Evolutionary conservation across 2,797 vertebrate genomes (phyloP), one percentile per base, ranked within the genome.

Genomic region (Enoplosus armatus): DNA sequence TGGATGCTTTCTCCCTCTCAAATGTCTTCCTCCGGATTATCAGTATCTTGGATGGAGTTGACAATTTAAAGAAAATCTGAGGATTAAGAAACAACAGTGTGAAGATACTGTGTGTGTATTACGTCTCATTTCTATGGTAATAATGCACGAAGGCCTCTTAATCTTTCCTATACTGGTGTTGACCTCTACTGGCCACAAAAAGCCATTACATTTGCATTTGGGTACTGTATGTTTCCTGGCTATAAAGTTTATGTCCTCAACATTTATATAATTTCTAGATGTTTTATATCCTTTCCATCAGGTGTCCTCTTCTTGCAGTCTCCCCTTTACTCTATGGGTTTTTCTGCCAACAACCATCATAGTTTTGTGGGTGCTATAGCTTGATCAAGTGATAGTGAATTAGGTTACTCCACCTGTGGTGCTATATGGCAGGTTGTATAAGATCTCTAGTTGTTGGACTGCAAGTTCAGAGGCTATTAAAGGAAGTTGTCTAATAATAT

Each of bases 161-260:
- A 35, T 31, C 51, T 45, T 54, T 48, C 45, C 8, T 8, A 31
- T 9, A 29, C 8, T 53, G 45, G 15, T 20, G 45, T 66, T 89
- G 91, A 89, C 90, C 90, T 88, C 92, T 94, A 77, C 85, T 92
- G 93, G 89, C 47, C 60, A 80, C 22, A 35, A 35, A 51, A 37
- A 41, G 58, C 8, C 33, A 85, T 69, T 88, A 77, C 80, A 84
- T 87, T 79, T 82, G 4, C 48, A 69, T 12, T 5, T 27, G 4
- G 18, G 10, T 20, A 11, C 27, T 16, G 0, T 11, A 31, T 43
- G 5, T 24, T 27, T 2, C 20, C 8, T 72, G 63, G 35, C 11
- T 63, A 15, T 53, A 3, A 47, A 18, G 1, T 48, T 67, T 20
- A 58, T 68, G 22, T 47, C 5, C 50, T 74, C 33, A 64, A 22